A percentile compares a stretch with the other conserved stretches of the same genome.
These are phyloP conservation scores for Acholoe squamosa DNA, from an alignment of 2,888 invertebrate genomes.

Conservation along the genomic window DNA sequence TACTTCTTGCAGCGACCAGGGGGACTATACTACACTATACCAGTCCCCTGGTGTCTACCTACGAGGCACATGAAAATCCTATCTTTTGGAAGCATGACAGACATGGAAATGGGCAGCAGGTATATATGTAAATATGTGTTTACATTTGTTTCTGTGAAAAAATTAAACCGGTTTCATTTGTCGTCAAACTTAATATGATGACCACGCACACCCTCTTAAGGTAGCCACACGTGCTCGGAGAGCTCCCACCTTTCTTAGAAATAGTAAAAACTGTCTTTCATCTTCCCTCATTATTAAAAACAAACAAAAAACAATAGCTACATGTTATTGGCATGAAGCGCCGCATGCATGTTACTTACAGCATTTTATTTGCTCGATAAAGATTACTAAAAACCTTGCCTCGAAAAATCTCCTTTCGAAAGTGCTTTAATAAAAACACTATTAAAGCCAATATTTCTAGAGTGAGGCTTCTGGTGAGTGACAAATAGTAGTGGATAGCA, in stretches of 20 bases:
- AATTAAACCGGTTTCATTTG: not conserved
- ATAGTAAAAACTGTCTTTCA: slow-evolving; percentile 20
- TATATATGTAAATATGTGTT: not conserved
- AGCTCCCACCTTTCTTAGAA: not conserved
- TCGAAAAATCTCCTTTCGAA: slow-evolving; percentile 26
- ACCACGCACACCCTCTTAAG: slow-evolving; percentile 40
- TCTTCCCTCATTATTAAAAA: not conserved
- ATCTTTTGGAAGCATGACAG: slow-evolving; percentile 50
- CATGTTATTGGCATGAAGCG: not conserved
- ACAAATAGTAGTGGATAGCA: slow-evolving; percentile 24
- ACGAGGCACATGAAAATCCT: slow-evolving; percentile 56
- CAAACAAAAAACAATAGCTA: slow-evolving; percentile 15
- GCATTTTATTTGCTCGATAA: not conserved
- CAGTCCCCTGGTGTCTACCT: slow-evolving; percentile 31
- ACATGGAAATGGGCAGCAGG: slow-evolving; percentile 36
- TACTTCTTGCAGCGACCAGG: slow-evolving; percentile 10
- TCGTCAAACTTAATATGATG: slow-evolving; percentile 20
- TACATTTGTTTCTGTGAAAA: not conserved
- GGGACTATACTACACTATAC: not conserved
- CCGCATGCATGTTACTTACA: slow-evolving; percentile 35
- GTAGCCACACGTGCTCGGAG: slow-evolving; percentile 19
- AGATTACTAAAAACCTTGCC: slow-evolving; percentile 2
- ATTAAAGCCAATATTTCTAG: slow-evolving; percentile 44
- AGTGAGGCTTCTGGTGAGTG: slow-evolving; percentile 47
- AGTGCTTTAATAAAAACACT: slow-evolving; percentile 7